Evolutionary conservation across 2,113 vertebrate genomes (phyloP), one percentile per base, ranked within the genome.

Genomic region (Perca flavescens): DNA sequence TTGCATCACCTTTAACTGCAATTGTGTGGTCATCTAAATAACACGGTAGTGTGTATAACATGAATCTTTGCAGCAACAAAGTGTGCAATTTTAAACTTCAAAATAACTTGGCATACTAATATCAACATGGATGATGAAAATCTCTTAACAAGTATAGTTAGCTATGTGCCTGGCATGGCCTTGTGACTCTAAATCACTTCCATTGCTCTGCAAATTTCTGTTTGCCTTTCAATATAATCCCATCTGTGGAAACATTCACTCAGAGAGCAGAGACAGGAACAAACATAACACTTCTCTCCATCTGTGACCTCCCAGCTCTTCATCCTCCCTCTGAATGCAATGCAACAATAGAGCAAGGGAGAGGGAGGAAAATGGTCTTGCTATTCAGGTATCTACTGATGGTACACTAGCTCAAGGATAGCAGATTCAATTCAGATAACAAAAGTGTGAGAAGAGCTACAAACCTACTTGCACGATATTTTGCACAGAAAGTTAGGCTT

Each of bases 241-340:
- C 89, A 92, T 94, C 87, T 92, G 89, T 88, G 89, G 89, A 95
- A 86, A 93, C 79, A 91, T 94, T 93, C 91, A 90, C 79, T 85
- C 75, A 76, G 66, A 88, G 85, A 89, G 89, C 86, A 80, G 88
- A 90, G 74, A 88, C 69, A 53, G 90, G 90, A 94, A 92, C 90
- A 94, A 89, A 88, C 89, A 93, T 84, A 86, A 92, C 92, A 93
- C 89, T 89, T 92, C 90, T 92, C 88, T 91, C 93, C 90, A 91
- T 94, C 89, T 92, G 89, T 89, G 92, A 93, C 94, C 93, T 92
- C 85, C 79, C 87, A 82, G 79, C 88, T 92, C 90, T 82, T 89
- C 88, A 89, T 88, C 88, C 87, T 91, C 84, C 82, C 68, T 82
- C 80, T 91, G 86, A 91, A 86, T 88, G 89, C 80, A 58, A 57